Percentiles rank a stretch among this genome's conserved stretches.
These are phyloP conservation scores for Maccullochella peelii DNA, from an alignment of 2,113 vertebrate genomes.

Conservation along the genomic window DNA sequence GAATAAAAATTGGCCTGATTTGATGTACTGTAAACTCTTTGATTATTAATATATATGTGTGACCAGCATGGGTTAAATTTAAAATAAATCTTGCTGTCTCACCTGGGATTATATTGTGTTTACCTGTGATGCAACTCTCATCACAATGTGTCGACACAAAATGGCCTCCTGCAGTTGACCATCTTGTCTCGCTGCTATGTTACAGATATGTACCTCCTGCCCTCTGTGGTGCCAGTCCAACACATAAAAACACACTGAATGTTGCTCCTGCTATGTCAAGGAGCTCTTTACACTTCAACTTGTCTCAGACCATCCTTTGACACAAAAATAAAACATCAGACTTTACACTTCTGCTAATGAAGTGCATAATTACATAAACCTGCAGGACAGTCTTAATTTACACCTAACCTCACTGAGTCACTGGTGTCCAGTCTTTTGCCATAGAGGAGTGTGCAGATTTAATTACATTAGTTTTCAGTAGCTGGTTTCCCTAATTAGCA, in stretches of 20 bases:
- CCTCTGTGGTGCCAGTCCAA: constrained; percentile 9
- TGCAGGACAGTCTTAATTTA: constrained; percentile 12
- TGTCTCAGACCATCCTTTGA: constrained; percentile 11
- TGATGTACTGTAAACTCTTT: neutral
- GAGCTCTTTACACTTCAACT: constrained; percentile 28
- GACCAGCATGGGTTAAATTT: neutral
- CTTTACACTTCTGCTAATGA: constrained; percentile 19
- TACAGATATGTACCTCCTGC: neutral
- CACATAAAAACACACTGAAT: constrained; percentile 13
- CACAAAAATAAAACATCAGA: constrained; percentile 5
- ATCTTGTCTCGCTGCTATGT: neutral
- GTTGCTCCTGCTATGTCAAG: constrained; percentile 28
- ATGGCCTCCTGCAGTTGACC: neutral
- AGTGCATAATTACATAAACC: constrained; percentile 35
- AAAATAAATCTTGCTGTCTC: neutral
- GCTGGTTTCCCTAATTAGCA: constrained; percentile 47
- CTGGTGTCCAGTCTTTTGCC: constrained; percentile 7
- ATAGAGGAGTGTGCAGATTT: constrained; percentile 20
- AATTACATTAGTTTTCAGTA: constrained; percentile 36
- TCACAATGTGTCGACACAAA: neutral
- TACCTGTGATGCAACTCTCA: neutral
- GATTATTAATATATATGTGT: too few species aligned
- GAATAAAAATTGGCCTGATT: neutral
- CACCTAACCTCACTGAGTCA: constrained; percentile 20
- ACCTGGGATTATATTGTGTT: neutral